A percentile compares a stretch with the other conserved stretches of the same genome.
Conservation (phyloP, 2,888 invertebrate genomes). For the Tuberolachnus salignus region DNA sequence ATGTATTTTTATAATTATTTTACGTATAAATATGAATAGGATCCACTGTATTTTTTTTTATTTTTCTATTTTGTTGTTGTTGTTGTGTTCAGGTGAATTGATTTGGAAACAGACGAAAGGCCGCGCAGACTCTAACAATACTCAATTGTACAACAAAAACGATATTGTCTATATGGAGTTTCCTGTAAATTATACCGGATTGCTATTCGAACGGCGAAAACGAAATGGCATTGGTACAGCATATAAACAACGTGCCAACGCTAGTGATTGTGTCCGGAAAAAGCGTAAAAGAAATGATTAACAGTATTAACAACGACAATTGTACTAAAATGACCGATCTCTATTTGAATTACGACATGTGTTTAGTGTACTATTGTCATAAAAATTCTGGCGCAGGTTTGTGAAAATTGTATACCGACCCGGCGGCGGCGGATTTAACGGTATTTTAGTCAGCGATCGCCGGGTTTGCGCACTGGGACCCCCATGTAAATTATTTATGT, state of each 20-base stretch:
- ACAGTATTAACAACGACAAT: constrained; percentile 36
- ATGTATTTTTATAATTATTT: no score
- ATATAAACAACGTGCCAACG: constrained; percentile 39
- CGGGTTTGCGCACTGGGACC: no score
- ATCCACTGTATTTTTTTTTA: no score
- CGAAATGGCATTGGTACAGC: constrained; percentile 46
- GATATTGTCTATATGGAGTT: constrained; percentile 38
- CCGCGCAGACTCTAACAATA: constrained; percentile 7
- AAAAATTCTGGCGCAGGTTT: constrained; percentile 18
- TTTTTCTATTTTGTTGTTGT: no score
- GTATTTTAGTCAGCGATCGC: no score
- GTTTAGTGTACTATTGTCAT: constrained; percentile 34
- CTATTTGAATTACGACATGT: constrained; percentile 37
- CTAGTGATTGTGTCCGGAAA: constrained; percentile 35
- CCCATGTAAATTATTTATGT: no score
- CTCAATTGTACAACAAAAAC: constrained; percentile 32
- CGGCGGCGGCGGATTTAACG: no score
- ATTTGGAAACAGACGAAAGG: constrained; percentile 40
- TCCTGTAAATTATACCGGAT: constrained; percentile 46
- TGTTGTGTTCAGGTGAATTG: constrained; percentile 30
- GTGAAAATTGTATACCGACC: no score
- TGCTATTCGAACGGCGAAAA: constrained; percentile 43
- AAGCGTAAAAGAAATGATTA: constrained; percentile 30
- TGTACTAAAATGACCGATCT: constrained; percentile 52
- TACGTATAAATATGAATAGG: no score